Base-by-base conservation (phyloP, 2,113 vertebrate genomes). In the Calidris pygmaea region DNA sequence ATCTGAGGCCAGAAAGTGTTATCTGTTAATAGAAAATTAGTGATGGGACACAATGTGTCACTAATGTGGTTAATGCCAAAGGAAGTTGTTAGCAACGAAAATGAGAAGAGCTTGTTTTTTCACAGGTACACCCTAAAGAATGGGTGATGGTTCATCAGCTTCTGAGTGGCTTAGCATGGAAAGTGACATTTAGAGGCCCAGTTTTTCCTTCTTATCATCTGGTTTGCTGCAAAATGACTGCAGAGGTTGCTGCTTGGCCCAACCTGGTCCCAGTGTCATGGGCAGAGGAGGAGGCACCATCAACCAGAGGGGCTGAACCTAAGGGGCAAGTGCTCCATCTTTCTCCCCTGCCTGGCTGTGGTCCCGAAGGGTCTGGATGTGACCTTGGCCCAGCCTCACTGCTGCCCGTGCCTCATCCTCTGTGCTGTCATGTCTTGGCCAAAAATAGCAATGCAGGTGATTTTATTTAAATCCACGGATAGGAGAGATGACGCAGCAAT, bases 401-500 rank as follows among this genome's bases (percentile, higher is more conserved):
- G 29, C 34, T 26, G 27, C 73, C 30, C 1, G 1, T 80, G 43
- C 21, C 62, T 92, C 39, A 7, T 80, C 53, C 67, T 70, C 14
- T 3, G 53, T 3, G 12, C 67, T 94, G 75, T 72, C 67, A 7
- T 12, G 12, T 47, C 63, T 70, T 80, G 85, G 75, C 58, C 67
- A 80, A 77, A 92, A 93, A 85, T 70, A 90, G 53, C 47, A 70
- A 73, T 65, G 79, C 53, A 58, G 58, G 59, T 48, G 79, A 66
- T 66, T 94, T 52, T 77, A 76, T 94, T 88, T 83, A 92, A 93
- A 90, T 65, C 52, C 66, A 43, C 0, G 4, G 52, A 17, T 4
- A 89, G 86, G 56, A 86, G 55, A 71, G 83, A 72, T 67, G 76
- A 95, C 59, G 43, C 80, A 89, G 66, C 83, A 84, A 21, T 95